Conservation (phyloP, 2,888 invertebrate genomes). For the Scaptodrosophila latifasciaeformis region DNA sequence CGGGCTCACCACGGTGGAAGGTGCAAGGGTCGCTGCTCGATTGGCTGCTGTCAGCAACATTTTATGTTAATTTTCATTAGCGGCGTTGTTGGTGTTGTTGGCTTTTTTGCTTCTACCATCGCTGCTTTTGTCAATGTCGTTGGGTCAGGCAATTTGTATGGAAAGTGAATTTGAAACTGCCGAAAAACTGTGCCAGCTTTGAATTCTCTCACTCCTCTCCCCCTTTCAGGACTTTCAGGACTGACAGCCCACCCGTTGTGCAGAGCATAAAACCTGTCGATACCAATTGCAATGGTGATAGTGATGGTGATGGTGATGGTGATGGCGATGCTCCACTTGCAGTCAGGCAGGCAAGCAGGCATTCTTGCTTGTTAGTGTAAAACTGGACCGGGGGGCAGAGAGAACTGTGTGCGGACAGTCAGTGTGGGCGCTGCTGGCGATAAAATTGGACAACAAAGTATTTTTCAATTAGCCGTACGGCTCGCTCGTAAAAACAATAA, state of each 20-base stretch:
- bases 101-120: no score
- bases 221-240: no score
- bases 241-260: background rate
- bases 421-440: conserved; percentile 20
- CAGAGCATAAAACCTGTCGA: conserved; percentile 10
- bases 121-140: background rate
- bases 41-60: conserved; percentile 69
- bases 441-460: conserved; percentile 63
- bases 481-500: conserved; percentile 59
- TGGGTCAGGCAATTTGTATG: conserved; percentile 60
- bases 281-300: background rate
- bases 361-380: background rate
- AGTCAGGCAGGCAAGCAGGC: no score
- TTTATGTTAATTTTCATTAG: conserved; percentile 68
- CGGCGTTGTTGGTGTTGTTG: conserved; percentile 56
- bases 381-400: background rate
- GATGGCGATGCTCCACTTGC: background rate
- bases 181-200: conserved; percentile 14
- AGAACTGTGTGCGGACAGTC: background rate
- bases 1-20: background rate
- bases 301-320: conserved; percentile 15
- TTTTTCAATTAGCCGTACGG: conserved; percentile 59
- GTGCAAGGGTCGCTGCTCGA: conserved; percentile 52
- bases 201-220: no score
- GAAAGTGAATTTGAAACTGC: conserved; percentile 63